Percentiles rank a stretch among this genome's conserved stretches.
These are phyloP conservation scores for Stenodema calcarata DNA, from an alignment of 2,888 invertebrate genomes.

Conservation along the genomic window DNA sequence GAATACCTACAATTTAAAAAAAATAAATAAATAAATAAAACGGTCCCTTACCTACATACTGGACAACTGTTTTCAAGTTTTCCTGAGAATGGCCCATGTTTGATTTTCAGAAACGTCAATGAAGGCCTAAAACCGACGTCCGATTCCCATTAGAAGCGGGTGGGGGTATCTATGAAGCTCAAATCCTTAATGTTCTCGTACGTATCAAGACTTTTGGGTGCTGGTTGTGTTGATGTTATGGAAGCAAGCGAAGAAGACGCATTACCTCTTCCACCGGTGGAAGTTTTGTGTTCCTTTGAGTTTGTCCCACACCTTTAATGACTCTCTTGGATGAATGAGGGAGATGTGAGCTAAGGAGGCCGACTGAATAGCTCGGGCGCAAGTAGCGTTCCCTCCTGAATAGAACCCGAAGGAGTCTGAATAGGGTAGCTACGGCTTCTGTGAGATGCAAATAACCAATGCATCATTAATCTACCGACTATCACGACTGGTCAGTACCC, in stretches of 20 bases:
- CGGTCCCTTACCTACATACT: too few relatives aligned
- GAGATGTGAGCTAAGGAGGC: slow-evolving; percentile 30
- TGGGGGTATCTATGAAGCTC: too few relatives aligned
- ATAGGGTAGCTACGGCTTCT: slow-evolving; percentile 47
- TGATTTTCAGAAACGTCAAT: neutral
- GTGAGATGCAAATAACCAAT: slow-evolving; percentile 47
- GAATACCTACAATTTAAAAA: too few relatives aligned
- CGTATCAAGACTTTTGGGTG: neutral
- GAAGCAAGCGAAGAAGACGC: neutral
- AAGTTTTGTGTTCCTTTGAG: neutral
- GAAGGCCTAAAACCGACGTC: too few relatives aligned
- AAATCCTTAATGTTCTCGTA: neutral
- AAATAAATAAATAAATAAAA: too few relatives aligned
- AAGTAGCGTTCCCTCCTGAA: slow-evolving; percentile 22
- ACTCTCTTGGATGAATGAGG: slow-evolving; percentile 7
- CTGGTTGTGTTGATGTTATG: neutral
- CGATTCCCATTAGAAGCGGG: too few relatives aligned
- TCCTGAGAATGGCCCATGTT: too few relatives aligned
- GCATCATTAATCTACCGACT: slow-evolving; percentile 47
- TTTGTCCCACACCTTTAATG: slow-evolving; percentile 25
- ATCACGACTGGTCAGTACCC: slow-evolving; percentile 47
- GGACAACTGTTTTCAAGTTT: too few relatives aligned
- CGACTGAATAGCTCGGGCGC: slow-evolving; percentile 23
- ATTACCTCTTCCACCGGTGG: neutral
- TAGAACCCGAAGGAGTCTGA: slow-evolving; percentile 22